Conservation (phyloP, 2,888 invertebrate species). For the Hyposoter dolosus region DNA sequence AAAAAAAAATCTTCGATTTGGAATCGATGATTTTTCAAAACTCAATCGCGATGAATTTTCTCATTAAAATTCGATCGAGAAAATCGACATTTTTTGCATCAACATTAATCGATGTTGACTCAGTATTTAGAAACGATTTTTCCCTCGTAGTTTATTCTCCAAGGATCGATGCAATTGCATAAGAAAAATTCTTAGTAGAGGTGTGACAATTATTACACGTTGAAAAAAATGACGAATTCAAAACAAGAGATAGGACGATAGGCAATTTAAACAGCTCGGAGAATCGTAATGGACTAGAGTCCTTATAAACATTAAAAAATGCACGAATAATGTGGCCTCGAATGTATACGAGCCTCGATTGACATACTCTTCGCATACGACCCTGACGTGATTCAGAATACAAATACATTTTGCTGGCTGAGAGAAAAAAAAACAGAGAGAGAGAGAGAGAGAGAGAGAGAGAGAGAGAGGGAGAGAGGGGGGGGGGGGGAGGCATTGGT, state of each 20-base stretch:
- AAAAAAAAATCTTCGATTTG: too few relatives aligned
- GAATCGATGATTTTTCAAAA: too few relatives aligned
- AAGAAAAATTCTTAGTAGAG: conserved; percentile 3
- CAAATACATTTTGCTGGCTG: conserved; percentile 25
- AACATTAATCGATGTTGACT: not conserved
- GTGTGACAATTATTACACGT: not conserved
- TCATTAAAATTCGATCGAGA: not conserved
- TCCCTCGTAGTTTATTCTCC: not conserved
- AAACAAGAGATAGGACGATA: not conserved
- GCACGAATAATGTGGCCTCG: conserved; percentile 47
- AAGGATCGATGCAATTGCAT: conserved; percentile 5
- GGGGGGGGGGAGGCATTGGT: not conserved
- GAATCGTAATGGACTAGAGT: conserved; percentile 25
- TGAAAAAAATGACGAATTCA: not conserved
- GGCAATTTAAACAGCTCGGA: not conserved
- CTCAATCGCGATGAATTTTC: not conserved
- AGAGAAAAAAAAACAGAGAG: conserved; percentile 9
- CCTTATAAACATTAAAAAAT: conserved; percentile 4
- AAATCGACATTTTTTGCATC: not conserved
- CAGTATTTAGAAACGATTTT: not conserved
- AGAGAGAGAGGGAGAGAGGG: too few relatives aligned
- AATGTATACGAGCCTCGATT: conserved; percentile 52
- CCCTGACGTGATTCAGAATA: conserved; percentile 66
- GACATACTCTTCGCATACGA: conserved; percentile 67
- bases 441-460: not conserved